These are phyloP conservation scores for Lithosia quadra DNA, from an alignment of 2,888 invertebrate genomes.

Conservation along the genomic window DNA sequence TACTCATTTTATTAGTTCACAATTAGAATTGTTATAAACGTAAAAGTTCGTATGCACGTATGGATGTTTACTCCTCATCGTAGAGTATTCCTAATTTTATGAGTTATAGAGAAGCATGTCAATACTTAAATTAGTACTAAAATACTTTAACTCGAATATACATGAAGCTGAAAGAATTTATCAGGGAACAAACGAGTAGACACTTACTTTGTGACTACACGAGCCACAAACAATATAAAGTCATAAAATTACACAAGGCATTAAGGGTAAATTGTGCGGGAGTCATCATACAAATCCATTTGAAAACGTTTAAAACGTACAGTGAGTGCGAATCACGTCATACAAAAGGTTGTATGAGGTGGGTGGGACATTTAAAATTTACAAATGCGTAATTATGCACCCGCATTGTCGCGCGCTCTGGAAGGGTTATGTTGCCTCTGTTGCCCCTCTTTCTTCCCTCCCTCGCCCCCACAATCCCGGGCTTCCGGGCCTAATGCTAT, in stretches of 20 bases:
- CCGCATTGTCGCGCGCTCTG: slow-evolving; percentile 82
- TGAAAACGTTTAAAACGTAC: slow-evolving; percentile 73
- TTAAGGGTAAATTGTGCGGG: slow-evolving; percentile 74
- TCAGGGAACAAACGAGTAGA: not conserved
- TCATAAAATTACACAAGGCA: slow-evolving; percentile 71
- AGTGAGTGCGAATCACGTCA: slow-evolving; percentile 83
- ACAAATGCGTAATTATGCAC: slow-evolving; percentile 87
- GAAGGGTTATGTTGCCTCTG: slow-evolving; percentile 76
- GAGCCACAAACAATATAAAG: slow-evolving; percentile 32
- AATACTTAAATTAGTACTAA: too few species aligned
- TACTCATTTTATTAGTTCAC: not conserved
- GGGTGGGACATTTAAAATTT: slow-evolving; percentile 86
- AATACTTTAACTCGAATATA: too few species aligned
- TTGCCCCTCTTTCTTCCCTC: slow-evolving; percentile 64
- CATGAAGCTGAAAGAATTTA: not conserved
- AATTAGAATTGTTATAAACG: not conserved
- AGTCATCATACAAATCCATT: slow-evolving; percentile 79
- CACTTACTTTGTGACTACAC: not conserved
- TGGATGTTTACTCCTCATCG: not conserved
- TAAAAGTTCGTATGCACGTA: not conserved
- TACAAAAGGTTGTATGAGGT: slow-evolving; percentile 84
- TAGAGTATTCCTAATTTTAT: not conserved
- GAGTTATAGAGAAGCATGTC: not conserved
- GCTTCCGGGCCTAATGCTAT: slow-evolving; percentile 87
- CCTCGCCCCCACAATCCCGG: slow-evolving; percentile 70